Conservation (phyloP, 2,888 invertebrate genomes). For the Peribatodes rhomboidaria region DNA sequence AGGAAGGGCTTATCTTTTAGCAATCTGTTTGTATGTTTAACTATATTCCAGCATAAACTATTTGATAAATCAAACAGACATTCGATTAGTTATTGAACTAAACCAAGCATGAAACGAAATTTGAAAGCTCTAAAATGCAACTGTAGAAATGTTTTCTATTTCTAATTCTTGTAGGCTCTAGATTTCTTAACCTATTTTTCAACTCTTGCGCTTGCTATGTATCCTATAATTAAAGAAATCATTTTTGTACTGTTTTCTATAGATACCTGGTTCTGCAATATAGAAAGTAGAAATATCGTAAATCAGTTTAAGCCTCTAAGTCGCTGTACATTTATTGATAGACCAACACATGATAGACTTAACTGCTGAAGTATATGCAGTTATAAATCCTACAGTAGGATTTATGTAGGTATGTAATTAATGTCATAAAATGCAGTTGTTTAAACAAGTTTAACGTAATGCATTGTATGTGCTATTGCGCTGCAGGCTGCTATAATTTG, state of each 20-base stretch:
- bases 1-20: too few species aligned
- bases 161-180: background rate
- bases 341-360: background rate
- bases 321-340: background rate
- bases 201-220: background rate
- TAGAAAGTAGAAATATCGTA: background rate
- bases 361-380: background rate
- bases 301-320: background rate
- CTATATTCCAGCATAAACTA: too few species aligned
- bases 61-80: too few species aligned
- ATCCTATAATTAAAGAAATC: background rate
- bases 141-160: too few species aligned
- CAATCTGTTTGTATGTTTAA: too few species aligned
- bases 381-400: background rate
- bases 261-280: background rate
- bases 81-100: too few species aligned
- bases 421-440: background rate
- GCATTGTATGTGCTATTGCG: conserved; percentile 4
- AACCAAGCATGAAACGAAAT: too few species aligned
- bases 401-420: background rate
- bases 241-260: too few species aligned
- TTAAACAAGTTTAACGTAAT: background rate
- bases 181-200: background rate
- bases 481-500: conserved; percentile 18
- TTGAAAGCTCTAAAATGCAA: too few species aligned